Conservation (phyloP, 2,888 invertebrate genomes). For the Pristionchus mayeri region DNA sequence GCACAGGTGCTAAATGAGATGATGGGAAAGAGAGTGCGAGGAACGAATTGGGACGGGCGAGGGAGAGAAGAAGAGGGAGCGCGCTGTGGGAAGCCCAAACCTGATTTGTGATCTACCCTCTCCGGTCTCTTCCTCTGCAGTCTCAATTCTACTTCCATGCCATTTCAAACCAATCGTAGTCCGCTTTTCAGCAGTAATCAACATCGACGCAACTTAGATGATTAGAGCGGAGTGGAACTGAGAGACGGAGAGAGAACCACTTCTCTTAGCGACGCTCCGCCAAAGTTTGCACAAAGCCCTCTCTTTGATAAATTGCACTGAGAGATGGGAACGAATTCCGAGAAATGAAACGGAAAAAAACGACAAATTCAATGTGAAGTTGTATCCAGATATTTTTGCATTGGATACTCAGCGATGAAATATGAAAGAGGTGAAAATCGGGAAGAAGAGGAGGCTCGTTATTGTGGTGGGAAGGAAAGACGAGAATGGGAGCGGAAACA, state of each 20-base stretch:
- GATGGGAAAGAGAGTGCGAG: neutral
- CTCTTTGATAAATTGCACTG: constrained; percentile 24
- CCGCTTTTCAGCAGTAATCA: neutral
- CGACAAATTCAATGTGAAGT: too few species aligned
- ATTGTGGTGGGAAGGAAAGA: neutral
- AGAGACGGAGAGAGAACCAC: neutral
- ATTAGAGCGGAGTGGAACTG: neutral
- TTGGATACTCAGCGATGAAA: too few species aligned
- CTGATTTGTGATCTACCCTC: constrained; percentile 43
- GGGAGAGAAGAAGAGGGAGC: too few species aligned
- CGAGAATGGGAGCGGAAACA: constrained; percentile 1
- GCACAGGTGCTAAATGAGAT: constrained; percentile 28
- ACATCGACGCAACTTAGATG: neutral
- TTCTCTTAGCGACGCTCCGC: neutral
- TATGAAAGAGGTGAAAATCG: too few species aligned
- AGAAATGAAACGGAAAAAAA: neutral
- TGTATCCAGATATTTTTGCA: too few species aligned
- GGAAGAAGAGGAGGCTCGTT: neutral
- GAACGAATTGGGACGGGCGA: constrained; percentile 28
- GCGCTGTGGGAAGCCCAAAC: constrained; percentile 39
- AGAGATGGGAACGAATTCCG: neutral
- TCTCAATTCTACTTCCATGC: neutral
- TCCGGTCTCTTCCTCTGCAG: constrained; percentile 15
- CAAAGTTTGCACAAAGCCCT: constrained; percentile 38
- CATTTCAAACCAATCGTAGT: neutral